Conservation (phyloP, 2,888 invertebrate species). For the Drosophila birchii region DNA sequence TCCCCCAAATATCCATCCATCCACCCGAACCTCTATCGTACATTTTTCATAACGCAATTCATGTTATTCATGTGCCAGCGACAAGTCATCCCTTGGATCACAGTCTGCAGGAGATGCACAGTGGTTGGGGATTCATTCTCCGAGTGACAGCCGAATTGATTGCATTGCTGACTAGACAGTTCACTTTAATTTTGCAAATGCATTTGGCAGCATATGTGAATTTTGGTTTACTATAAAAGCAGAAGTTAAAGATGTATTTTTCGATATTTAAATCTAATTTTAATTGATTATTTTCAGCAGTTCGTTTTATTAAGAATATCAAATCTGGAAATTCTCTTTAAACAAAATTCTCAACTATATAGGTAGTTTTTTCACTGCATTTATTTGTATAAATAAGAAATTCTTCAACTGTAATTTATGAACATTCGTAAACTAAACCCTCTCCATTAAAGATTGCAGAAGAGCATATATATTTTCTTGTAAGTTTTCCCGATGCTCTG, state of each 20-base stretch:
- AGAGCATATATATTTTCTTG: neutral
- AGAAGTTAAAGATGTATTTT: neutral
- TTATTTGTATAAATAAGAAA: neutral
- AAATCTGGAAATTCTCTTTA: neutral
- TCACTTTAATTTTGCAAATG: neutral
- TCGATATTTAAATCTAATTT: neutral
- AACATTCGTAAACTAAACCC: too few species aligned
- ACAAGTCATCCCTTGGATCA: slow-evolving; percentile 28
- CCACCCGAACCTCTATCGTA: slow-evolving; percentile 34
- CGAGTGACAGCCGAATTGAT: slow-evolving; percentile 18
- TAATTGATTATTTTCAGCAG: neutral
- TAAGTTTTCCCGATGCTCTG: neutral
- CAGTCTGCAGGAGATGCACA: slow-evolving; percentile 16
- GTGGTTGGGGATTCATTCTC: slow-evolving; percentile 23
- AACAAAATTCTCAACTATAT: neutral
- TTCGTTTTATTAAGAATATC: neutral
- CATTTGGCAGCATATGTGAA: slow-evolving; percentile 4
- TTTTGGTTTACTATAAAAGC: neutral
- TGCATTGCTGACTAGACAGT: slow-evolving; percentile 11
- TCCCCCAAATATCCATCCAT: slow-evolving; percentile 10
- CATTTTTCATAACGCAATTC: slow-evolving; percentile 54
- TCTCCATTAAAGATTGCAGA: neutral
- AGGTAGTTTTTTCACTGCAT: neutral
- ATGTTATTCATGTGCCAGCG: slow-evolving; percentile 52
- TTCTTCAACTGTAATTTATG: neutral